A percentile compares a stretch with the other conserved stretches of the same genome.
Evolutionary conservation across 2,888 invertebrate genomes (phyloP).

Genomic region (Drepanosiphum platanoidis): DNA sequence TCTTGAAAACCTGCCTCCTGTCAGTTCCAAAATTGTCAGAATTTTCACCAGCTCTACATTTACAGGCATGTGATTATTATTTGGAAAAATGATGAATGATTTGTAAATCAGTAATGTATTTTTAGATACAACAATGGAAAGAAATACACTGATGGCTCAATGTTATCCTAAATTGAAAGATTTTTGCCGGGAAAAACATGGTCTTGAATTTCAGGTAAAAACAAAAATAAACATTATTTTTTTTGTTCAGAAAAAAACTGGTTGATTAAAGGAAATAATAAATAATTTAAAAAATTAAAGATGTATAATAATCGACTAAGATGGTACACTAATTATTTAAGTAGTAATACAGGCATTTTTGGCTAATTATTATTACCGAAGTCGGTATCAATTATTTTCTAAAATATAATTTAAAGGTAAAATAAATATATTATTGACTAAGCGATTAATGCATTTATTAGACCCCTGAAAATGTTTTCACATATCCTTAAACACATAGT

Average conservation of each 20-base stretch:
- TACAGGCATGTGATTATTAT: conserved; percentile 77
- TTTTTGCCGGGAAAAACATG: conserved; percentile 96
- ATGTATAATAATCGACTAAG: no score
- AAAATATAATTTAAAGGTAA: no score
- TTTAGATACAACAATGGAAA: conserved; percentile 94
- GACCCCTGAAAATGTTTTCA: no score
- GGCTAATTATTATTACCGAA: no score
- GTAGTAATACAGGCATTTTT: no score
- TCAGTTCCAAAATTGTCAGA: conserved; percentile 96
- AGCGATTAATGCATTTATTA: no score
- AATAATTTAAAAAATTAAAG: no score
- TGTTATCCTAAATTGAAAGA: conserved; percentile 97
- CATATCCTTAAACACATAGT: no score
- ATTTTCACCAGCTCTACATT: conserved; percentile 99
- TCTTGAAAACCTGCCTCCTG: conserved; percentile 87
- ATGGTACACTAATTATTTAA: no score
- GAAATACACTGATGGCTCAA: conserved; percentile 97
- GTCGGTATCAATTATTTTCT: no score
- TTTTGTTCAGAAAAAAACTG: background rate
- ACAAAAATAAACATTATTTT: background rate
- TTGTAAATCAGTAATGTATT: conserved; percentile 26
- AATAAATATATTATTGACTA: no score
- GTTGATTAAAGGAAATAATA: background rate
- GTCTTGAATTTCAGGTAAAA: conserved; percentile 93
- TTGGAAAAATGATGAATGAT: background rate